Evolutionary conservation across 2,113 vertebrate species (phyloP), one percentile per base, ranked within the genome.

Genomic region (Tretioscincus oriximinensis): DNA sequence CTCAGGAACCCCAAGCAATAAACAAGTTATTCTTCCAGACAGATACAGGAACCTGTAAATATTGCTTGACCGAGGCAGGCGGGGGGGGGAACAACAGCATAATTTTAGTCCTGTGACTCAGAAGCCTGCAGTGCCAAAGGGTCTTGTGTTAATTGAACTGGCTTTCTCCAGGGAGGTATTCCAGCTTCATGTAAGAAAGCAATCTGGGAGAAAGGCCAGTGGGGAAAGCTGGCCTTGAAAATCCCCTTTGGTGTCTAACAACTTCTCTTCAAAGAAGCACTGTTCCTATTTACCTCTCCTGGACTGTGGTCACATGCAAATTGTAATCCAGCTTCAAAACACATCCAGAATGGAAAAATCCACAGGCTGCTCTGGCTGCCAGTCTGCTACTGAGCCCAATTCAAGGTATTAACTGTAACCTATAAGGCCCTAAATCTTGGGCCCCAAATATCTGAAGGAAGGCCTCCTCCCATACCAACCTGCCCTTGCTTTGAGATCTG

Each of bases 81-180:
- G 18, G 51, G 26, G 18, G 51, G 26, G 75, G 22, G 18, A 60
- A 29, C 9, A 29, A 10, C 63, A 3, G 79, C 49, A 86, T 93
- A 93, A 94, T 91, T 89, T 92, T 92, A 93, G 79, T 16, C 0
- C 81, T 0, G 3, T 74, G 85, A 81, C 89, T 85, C 91, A 90
- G 47, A 16, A 7, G 1, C 6, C 47, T 31, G 66, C 72, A 78
- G 29, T 76, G 69, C 80, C 89, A 86, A 84, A 51, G 7, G 12
- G 4, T 1, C 70, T 73, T 14, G 9, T 90, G 83, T 91, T 91
- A 80, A 84, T 74, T 69, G 71, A 14, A 64, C 51, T 82, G 81
- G 66, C 84, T 85, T 80, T 76, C 74, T 35, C 29, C 1, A 29
- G 21, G 60, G 21, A n/a, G 22, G 10, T 11, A 58, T 75, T 75